Evolutionary conservation across 2,797 vertebrate species (phyloP).

Genomic region (Pelochelys cantorii): DNA sequence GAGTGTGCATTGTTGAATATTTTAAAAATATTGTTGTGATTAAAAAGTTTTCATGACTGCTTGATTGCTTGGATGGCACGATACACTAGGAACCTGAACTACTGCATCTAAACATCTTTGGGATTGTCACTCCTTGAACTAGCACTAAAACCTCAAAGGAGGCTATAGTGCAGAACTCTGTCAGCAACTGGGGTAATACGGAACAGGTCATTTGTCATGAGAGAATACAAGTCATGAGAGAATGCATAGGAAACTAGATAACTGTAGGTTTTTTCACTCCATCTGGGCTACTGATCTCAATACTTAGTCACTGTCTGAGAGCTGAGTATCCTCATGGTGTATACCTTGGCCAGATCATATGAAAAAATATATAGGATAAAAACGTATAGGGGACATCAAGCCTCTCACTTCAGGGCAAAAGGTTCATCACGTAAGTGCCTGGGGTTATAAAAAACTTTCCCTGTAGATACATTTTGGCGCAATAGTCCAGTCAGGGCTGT

Average conservation of each 20-base stretch:
- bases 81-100: background rate
- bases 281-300: background rate
- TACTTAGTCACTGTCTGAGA: background rate
- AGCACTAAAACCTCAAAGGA: background rate
- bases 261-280: background rate
- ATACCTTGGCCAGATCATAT: background rate
- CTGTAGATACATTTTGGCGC: background rate
- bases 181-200: background rate
- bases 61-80: background rate
- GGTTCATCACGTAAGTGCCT: background rate
- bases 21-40: background rate
- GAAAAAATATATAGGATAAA: background rate
- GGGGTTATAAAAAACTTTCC: background rate
- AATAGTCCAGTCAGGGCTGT: background rate
- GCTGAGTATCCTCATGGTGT: background rate
- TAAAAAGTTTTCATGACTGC: background rate
- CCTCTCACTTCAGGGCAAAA: background rate
- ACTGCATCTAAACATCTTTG: background rate
- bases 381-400: background rate
- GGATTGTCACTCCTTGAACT: background rate
- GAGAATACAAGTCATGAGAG: background rate
- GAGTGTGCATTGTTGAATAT: fast-evolving
- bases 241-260: background rate
- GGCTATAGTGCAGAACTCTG: background rate
- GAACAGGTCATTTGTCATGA: background rate